Conservation (phyloP, 2,888 invertebrate genomes). For the Cephus runcator region DNA sequence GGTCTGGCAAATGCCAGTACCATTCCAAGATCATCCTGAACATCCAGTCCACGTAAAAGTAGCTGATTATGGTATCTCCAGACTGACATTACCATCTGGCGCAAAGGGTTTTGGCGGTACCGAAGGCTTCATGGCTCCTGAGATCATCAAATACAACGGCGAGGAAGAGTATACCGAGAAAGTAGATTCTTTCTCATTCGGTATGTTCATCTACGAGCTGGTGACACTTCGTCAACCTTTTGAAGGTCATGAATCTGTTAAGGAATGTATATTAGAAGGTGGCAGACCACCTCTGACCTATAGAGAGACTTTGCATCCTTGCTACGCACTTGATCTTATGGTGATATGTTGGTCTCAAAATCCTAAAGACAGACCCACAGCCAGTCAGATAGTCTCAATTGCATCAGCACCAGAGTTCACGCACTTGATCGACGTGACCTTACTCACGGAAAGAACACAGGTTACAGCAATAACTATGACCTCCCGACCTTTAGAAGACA, state of each 20-base stretch:
- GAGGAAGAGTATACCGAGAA: constrained; percentile 99
- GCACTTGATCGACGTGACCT: constrained; percentile 84
- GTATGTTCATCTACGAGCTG: constrained; percentile 97
- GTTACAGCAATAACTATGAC: constrained; percentile 70
- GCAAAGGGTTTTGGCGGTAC: constrained; percentile 99
- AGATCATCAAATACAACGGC: constrained; percentile 97
- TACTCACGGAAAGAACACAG: constrained; percentile 76
- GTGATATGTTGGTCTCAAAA: constrained; percentile 94
- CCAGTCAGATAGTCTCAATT: constrained; percentile 93
- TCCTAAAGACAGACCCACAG: constrained; percentile 88
- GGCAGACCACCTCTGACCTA: constrained; percentile 89
- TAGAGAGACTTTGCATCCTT: constrained; percentile 85
- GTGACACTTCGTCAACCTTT: constrained; percentile 94
- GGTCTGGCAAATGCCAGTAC: constrained; percentile 95
- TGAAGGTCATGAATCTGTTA: constrained; percentile 96
- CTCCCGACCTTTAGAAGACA: constrained; percentile 53
- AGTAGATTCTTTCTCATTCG: constrained; percentile 98
- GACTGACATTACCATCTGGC: constrained; percentile 88
- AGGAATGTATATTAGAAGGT: constrained; percentile 95
- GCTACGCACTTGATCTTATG: constrained; percentile 93
- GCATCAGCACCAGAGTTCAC: constrained; percentile 93
- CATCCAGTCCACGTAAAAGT: constrained; percentile 87
- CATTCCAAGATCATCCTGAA: constrained; percentile 76
- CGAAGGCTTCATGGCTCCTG: constrained; percentile 99
- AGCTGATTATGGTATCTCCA: constrained; percentile 96